A percentile compares a stretch with the other conserved stretches of the same genome.
phyloP scores from a whole-genome alignment of 2,113 vertebrate species.

The Myanophis thanlyinensis region DNA sequence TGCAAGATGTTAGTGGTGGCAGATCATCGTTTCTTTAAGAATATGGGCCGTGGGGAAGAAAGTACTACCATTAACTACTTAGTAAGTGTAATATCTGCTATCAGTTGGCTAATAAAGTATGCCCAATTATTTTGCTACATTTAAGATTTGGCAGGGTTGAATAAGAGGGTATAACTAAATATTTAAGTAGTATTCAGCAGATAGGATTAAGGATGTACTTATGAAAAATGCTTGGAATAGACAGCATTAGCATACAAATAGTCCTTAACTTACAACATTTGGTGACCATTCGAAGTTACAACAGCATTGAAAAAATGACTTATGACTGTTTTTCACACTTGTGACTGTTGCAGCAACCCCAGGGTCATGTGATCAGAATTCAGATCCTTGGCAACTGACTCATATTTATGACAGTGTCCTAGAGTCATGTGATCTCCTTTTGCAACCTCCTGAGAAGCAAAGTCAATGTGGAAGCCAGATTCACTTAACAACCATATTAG shows the following conservation, averaged over 20 bases:
- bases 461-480: background rate
- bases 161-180: background rate
- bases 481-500: background rate
- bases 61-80: constrained; percentile 97
- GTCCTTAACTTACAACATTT: background rate
- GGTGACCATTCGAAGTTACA: background rate
- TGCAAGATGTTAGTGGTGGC: constrained; percentile 94
- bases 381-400: background rate
- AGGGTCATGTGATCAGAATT: background rate
- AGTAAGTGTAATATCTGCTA: constrained; percentile 64
- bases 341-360: background rate
- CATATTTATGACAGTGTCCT: background rate
- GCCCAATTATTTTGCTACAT: background rate
- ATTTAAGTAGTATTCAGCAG: background rate
- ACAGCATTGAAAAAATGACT: background rate
- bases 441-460: background rate
- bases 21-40: constrained; percentile 90
- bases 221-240: background rate
- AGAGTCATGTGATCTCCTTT: background rate
- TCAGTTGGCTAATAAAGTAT: background rate
- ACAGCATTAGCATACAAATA: background rate
- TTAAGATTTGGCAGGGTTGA: background rate
- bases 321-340: background rate
- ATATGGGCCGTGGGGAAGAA: constrained; percentile 94
- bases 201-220: background rate